These are phyloP conservation scores for Pygoscelis antarcticus DNA, from an alignment of 2,113 vertebrate genomes.

Conservation along the genomic window DNA sequence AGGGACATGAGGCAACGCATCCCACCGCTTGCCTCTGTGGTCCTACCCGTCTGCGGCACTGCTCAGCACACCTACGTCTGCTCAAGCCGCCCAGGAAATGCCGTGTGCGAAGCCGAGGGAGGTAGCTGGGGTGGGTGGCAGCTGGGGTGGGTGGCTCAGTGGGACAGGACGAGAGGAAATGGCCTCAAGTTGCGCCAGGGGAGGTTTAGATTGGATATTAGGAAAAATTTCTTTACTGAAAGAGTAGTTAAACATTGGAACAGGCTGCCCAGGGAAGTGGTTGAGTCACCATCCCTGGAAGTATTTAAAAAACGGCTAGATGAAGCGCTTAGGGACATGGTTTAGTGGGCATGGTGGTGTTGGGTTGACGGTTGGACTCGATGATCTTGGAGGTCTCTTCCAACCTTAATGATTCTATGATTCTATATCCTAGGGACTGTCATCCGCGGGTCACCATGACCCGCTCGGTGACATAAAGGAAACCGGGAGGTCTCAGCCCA, in stretches of 20 bases:
- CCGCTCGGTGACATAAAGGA: not conserved
- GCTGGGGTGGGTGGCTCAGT: not conserved
- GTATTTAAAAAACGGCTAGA: too few species aligned
- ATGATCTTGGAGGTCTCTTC: too few species aligned
- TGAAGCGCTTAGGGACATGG: too few species aligned
- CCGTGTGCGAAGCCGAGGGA: accelerated
- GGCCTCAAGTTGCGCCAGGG: too few species aligned
- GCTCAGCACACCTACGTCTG: accelerated
- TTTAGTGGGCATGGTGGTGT: too few species aligned
- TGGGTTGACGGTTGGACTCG: too few species aligned
- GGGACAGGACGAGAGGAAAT: not conserved
- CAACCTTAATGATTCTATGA: too few species aligned
- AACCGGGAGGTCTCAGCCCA: not conserved
- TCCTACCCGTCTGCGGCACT: not conserved
- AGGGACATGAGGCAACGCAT: not conserved
- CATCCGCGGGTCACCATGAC: not conserved
- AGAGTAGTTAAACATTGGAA: too few species aligned
- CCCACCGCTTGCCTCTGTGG: not conserved
- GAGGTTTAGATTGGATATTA: too few species aligned
- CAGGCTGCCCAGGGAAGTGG: too few species aligned
- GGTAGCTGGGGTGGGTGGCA: not conserved
- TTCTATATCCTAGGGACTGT: not conserved
- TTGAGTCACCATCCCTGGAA: too few species aligned
- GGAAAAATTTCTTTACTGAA: too few species aligned
- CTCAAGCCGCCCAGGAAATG: accelerated